Evolutionary conservation across 2,888 invertebrate genomes (phyloP).

Genomic region (Choristoneura rosaceana): DNA sequence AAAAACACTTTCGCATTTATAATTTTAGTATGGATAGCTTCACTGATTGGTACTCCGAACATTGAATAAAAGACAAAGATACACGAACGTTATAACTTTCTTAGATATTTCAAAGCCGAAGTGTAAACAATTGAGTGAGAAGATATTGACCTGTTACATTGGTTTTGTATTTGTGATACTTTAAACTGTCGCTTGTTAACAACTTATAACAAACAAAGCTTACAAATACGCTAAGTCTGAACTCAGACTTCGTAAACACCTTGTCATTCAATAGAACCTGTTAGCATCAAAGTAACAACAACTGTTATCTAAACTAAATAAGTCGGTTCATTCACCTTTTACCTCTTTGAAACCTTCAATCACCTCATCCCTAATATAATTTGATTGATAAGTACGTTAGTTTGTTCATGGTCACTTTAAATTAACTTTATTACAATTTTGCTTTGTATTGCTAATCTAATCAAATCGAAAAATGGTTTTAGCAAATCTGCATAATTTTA

Average conservation of each 20-base stretch:
- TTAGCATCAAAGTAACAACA: slow-evolving; percentile 6
- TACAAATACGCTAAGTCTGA: not conserved
- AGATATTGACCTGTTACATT: not conserved
- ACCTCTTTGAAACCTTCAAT: not conserved
- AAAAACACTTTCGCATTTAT: no score
- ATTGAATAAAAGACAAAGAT: no score
- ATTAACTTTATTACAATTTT: not conserved
- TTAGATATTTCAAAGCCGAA: not conserved
- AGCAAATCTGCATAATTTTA: no score
- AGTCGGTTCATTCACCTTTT: slow-evolving; percentile 13
- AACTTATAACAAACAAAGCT: not conserved
- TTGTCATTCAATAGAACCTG: not conserved
- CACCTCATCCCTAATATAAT: not conserved
- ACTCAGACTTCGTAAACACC: slow-evolving; percentile 2
- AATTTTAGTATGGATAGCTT: no score
- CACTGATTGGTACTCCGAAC: no score
- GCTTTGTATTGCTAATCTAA: not conserved
- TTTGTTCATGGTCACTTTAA: not conserved
- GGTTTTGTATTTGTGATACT: not conserved
- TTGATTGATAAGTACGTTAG: not conserved
- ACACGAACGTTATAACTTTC: no score
- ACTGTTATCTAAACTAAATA: not conserved
- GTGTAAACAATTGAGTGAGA: not conserved
- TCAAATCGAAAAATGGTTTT: no score
- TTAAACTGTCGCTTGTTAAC: not conserved